Evolutionary conservation across 2,113 vertebrate species (phyloP).

Genomic region (Podocnemis expansa): DNA sequence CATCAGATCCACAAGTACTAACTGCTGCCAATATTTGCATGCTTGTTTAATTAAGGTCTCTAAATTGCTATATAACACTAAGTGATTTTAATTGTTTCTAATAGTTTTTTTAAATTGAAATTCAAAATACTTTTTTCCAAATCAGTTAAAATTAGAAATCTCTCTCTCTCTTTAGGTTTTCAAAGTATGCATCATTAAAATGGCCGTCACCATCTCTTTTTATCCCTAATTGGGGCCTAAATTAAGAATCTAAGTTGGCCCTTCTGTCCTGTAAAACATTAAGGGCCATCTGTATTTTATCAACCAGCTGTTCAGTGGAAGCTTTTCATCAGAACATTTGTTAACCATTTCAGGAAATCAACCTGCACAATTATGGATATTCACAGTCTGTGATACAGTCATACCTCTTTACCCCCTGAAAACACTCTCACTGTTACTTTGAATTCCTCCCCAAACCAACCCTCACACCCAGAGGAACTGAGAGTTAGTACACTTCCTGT

Average conservation of each 20-base stretch:
- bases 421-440: not conserved
- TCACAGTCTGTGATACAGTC: conserved; percentile 32
- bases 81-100: not conserved
- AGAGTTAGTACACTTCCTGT: conserved; percentile 36
- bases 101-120: not conserved
- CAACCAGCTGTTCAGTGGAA: not conserved
- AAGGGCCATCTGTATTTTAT: not conserved
- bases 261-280: not conserved
- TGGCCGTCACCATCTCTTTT: not conserved
- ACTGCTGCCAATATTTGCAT: not conserved
- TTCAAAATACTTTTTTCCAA: not conserved
- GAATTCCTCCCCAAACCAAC: not conserved
- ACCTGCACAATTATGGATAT: not conserved
- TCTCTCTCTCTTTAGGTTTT: not conserved
- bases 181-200: not conserved
- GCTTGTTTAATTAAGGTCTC: not conserved
- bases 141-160: conserved; percentile 16
- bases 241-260: not conserved
- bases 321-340: not conserved
- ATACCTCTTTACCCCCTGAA: conserved; percentile 48
- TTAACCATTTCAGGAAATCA: conserved; percentile 52
- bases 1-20: not conserved
- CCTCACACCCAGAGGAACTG: conserved; percentile 9
- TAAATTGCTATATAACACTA: not conserved
- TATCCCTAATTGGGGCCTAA: not conserved